These are phyloP conservation scores for Benitochromis conjunctus DNA, from an alignment of 2,113 vertebrate genomes.

Conservation along the genomic window DNA sequence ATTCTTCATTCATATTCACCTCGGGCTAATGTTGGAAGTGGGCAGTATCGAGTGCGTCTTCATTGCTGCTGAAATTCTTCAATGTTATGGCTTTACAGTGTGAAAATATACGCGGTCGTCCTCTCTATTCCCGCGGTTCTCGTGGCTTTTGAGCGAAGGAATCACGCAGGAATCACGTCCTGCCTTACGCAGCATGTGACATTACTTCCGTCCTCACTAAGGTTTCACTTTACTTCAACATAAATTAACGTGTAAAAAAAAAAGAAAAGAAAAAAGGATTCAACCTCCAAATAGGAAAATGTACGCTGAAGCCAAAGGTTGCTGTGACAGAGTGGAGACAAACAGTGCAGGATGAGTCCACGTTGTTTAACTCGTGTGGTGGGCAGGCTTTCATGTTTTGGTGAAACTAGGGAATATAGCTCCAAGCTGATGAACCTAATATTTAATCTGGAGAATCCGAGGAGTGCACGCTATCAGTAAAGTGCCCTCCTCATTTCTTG, in stretches of 20 bases:
- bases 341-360: not conserved
- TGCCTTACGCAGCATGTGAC: slow-evolving; percentile 46
- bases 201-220: slow-evolving; percentile 53
- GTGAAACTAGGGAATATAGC: not conserved
- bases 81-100: not conserved
- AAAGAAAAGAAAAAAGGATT: not conserved
- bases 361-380: not conserved
- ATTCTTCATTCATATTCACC: slow-evolving; percentile 60
- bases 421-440: not conserved
- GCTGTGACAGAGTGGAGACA: not conserved
- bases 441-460: not conserved
- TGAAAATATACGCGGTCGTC: not conserved
- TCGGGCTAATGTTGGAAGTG: not conserved
- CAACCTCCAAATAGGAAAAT: not conserved
- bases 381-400: not conserved
- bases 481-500: not conserved
- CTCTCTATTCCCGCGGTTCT: not conserved
- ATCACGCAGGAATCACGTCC: slow-evolving; percentile 3
- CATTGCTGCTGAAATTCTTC: slow-evolving; percentile 6
- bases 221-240: slow-evolving; percentile 28
- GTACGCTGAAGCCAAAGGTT: not conserved
- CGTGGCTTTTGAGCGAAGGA: not conserved
- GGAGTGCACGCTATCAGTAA: not conserved
- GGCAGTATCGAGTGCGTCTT: not conserved
- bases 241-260: not conserved